Evolutionary conservation across 2,888 invertebrate species (phyloP).

Genomic region (Mesorhabditis belari): DNA sequence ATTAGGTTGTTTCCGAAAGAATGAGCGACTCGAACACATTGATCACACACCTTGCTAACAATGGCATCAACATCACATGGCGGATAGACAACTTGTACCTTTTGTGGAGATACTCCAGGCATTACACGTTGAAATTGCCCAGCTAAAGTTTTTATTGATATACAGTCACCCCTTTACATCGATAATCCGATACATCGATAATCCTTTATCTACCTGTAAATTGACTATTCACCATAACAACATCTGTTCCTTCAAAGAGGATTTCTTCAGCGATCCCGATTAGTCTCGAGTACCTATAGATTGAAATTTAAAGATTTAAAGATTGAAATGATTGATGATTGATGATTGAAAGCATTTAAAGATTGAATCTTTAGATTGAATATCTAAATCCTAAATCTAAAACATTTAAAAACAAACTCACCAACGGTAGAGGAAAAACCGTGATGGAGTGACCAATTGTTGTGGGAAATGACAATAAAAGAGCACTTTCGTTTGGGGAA

Average conservation of each 20-base stretch:
- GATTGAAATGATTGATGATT: no score
- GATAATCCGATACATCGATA: no score
- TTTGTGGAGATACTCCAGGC: slow-evolving; percentile 41
- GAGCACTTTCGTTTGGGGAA: slow-evolving; percentile 44
- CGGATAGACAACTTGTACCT: slow-evolving; percentile 49
- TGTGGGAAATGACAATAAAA: slow-evolving; percentile 53
- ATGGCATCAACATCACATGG: slow-evolving; percentile 50
- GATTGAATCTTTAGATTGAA: neutral
- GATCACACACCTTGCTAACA: slow-evolving; percentile 16
- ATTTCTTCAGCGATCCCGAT: slow-evolving; percentile 52
- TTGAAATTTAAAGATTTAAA: neutral
- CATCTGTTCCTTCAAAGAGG: slow-evolving; percentile 57
- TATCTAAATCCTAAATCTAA: neutral
- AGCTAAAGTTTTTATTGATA: slow-evolving; percentile 38
- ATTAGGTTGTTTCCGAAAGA: no score
- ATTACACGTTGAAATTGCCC: slow-evolving; percentile 41
- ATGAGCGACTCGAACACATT: no score
- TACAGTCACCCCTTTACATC: no score
- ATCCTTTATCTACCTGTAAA: slow-evolving; percentile 55
- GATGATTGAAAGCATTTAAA: neutral
- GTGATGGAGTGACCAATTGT: slow-evolving; percentile 48
- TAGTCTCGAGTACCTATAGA: slow-evolving; percentile 46
- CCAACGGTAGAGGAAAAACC: slow-evolving; percentile 47
- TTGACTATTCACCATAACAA: slow-evolving; percentile 58
- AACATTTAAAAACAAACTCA: neutral